Evolutionary conservation across 2,797 vertebrate genomes (phyloP).

Genomic region (Anguilla obscura): DNA sequence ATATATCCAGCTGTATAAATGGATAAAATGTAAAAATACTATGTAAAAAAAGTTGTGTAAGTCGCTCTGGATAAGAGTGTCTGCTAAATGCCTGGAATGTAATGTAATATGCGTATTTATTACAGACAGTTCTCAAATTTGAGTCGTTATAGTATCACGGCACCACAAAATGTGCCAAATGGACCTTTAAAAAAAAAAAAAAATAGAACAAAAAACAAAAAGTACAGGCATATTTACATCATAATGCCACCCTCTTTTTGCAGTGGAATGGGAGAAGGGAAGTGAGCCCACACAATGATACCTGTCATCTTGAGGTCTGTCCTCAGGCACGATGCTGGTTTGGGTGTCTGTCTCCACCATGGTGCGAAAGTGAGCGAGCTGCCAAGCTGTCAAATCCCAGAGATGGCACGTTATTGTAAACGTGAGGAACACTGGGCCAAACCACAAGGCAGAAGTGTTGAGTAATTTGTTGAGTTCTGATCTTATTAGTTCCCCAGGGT

Average conservation of each 20-base stretch:
- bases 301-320: constrained; percentile 57
- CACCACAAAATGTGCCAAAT: constrained; percentile 10
- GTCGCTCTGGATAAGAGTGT: too few relatives aligned
- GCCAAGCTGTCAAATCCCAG: constrained; percentile 9
- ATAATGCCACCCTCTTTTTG: constrained; percentile 40
- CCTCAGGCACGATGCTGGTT: constrained; percentile 55
- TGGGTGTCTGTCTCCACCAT: constrained; percentile 54
- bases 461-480: constrained; percentile 45
- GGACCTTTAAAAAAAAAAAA: constrained; percentile 39
- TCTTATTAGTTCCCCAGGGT: constrained; percentile 30
- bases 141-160: neutral
- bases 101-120: neutral
- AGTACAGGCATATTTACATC: constrained; percentile 57
- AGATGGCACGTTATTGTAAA: constrained; percentile 38
- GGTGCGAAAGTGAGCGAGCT: constrained; percentile 1
- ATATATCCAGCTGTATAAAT: too few relatives aligned
- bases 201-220: constrained; percentile 9
- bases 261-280: constrained; percentile 55
- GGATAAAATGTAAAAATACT: too few relatives aligned
- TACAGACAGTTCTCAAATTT: neutral
- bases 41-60: too few relatives aligned
- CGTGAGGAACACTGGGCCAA: constrained; percentile 39
- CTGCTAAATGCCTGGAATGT: too few relatives aligned
- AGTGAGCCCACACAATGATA: constrained; percentile 63
- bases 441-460: constrained; percentile 33